Conservation (phyloP, 2,113 vertebrate genomes). For the Barbus barbus region DNA sequence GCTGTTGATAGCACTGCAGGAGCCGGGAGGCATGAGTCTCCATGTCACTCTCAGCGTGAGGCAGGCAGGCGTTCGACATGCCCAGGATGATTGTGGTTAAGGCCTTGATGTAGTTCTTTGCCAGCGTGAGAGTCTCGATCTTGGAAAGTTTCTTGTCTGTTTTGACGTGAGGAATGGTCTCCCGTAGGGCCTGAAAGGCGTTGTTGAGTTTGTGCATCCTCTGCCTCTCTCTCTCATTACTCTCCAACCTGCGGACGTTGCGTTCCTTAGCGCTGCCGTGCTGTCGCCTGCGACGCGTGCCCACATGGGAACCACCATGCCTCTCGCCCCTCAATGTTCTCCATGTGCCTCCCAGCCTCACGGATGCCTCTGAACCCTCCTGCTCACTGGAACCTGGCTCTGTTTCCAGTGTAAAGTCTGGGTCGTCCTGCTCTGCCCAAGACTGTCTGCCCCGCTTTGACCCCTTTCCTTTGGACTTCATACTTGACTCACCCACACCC, state of each 20-base stretch:
- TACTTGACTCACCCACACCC: conserved; percentile 63
- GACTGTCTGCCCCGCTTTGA: conserved; percentile 71
- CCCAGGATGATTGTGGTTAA: conserved; percentile 91
- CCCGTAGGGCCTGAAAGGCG: conserved; percentile 91
- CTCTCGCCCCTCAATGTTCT: conserved; percentile 45
- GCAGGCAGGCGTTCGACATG: conserved; percentile 85
- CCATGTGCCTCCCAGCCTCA: conserved; percentile 70
- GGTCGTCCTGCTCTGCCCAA: conserved; percentile 68
- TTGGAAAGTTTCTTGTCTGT: conserved; percentile 96
- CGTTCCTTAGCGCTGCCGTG: conserved; percentile 77
- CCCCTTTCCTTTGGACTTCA: conserved; percentile 91
- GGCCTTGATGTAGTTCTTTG: conserved; percentile 97
- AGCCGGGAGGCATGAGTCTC: conserved; percentile 74
- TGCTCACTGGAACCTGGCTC: conserved; percentile 76
- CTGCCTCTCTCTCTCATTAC: conserved; percentile 94
- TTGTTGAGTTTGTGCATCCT: conserved; percentile 99
- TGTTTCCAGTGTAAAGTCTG: conserved; percentile 65
- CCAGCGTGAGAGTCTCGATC: conserved; percentile 95
- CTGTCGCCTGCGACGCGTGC: conserved; percentile 62
- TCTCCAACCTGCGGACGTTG: conserved; percentile 88
- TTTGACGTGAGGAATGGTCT: conserved; percentile 92
- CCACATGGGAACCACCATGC: conserved; percentile 9
- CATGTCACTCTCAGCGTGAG: conserved; percentile 67
- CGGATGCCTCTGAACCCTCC: conserved; percentile 78
- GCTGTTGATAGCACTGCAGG: conserved; percentile 87